Conservation (phyloP, 2,888 invertebrate species). For the Gastrophysa polygoni region DNA sequence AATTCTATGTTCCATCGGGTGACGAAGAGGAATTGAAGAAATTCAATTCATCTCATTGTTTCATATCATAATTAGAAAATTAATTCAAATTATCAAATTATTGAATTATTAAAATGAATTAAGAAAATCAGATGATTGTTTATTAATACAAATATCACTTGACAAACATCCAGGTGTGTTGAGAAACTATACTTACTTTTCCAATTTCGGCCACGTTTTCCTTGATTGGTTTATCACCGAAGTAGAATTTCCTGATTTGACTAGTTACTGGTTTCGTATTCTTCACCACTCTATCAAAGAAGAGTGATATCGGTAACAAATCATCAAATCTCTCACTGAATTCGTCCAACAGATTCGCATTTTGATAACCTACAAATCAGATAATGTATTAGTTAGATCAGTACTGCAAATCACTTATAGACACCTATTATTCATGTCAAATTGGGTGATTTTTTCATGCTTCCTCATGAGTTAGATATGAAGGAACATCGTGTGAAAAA, state of each 20-base stretch:
- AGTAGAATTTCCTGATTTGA: conserved; percentile 60
- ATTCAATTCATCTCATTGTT: too few species aligned
- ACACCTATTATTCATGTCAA: too few species aligned
- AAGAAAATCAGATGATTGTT: too few species aligned
- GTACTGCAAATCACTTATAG: neutral
- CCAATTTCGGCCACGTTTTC: conserved; percentile 52
- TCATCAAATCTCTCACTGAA: conserved; percentile 57
- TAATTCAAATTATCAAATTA: too few species aligned
- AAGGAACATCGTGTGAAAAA: too few species aligned
- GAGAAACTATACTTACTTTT: conserved; percentile 54
- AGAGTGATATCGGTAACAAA: conserved; percentile 56
- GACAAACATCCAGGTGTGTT: neutral
- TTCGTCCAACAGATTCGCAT: conserved; percentile 52
- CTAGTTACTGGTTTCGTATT: conserved; percentile 45
- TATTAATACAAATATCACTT: neutral
- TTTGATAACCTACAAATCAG: conserved; percentile 45
- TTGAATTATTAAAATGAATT: too few species aligned
- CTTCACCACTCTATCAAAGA: conserved; percentile 56
- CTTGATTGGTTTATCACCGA: conserved; percentile 53
- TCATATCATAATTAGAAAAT: too few species aligned
- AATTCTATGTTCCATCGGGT: too few species aligned
- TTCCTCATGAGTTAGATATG: too few species aligned
- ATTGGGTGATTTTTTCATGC: too few species aligned
- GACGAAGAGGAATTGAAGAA: too few species aligned
- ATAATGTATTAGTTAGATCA: neutral